A percentile compares a stretch with the other conserved stretches of the same genome.
Conservation (phyloP, 2,113 vertebrate genomes). For the Sciurus niger region DNA sequence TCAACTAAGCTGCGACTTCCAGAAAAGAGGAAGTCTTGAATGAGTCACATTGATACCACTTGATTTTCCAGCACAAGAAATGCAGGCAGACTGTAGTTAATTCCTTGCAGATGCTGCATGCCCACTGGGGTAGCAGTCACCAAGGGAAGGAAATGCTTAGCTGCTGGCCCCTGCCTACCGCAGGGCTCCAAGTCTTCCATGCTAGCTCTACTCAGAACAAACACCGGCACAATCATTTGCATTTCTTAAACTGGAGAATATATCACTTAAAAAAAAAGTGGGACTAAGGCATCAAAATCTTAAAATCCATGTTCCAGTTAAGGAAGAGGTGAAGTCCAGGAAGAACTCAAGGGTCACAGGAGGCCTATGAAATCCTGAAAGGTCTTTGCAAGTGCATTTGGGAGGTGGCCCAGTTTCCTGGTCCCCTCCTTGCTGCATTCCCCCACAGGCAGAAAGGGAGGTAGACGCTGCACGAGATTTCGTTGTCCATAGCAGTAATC, state of each 20-base stretch:
- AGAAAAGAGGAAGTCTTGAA: background rate
- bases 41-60: conserved; percentile 13
- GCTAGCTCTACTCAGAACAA: background rate
- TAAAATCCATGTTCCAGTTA: background rate
- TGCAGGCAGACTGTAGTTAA: background rate
- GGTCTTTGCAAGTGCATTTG: background rate
- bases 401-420: background rate
- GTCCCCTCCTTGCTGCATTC: background rate
- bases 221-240: background rate
- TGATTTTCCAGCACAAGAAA: conserved; percentile 43
- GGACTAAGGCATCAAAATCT: background rate
- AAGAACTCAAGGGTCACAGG: background rate
- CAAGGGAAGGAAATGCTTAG: background rate
- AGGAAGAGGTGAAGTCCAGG: background rate
- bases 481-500: background rate
- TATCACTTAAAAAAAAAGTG: background rate
- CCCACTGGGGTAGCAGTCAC: background rate
- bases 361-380: background rate
- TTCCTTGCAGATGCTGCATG: conserved; percentile 1
- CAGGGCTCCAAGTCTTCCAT: background rate
- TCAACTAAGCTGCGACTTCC: background rate
- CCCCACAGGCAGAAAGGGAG: background rate
- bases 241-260: conserved; percentile 10
- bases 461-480: background rate
- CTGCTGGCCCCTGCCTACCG: background rate